These are phyloP conservation scores for Procambarus virginalis DNA, from an alignment of 1,140 invertebrate species.

Conservation along the genomic window DNA sequence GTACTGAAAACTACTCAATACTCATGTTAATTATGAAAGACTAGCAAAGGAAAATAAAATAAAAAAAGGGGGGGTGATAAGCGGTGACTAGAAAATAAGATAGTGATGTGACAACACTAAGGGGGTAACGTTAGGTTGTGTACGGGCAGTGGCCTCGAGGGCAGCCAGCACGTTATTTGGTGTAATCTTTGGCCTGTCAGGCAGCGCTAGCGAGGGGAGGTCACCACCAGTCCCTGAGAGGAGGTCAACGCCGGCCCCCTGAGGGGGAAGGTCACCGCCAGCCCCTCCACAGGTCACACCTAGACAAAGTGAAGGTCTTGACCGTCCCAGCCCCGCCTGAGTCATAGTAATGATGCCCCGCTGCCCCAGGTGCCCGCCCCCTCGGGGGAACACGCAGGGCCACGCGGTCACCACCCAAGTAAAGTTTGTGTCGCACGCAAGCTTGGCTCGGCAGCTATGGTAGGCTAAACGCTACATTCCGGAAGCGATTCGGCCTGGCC, in stretches of 20 bases:
- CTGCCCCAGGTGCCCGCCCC: background rate
- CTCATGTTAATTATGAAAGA: slow-evolving; percentile 55
- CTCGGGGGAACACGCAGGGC: background rate
- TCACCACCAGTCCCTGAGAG: background rate
- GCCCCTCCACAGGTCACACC: background rate
- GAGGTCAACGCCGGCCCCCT: background rate
- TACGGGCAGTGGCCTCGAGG: slow-evolving; percentile 10
- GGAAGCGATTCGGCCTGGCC: slow-evolving; percentile 39
- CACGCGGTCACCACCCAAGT: slow-evolving; percentile 31
- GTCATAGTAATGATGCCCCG: slow-evolving; percentile 5
- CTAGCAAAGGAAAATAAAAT: slow-evolving; percentile 56
- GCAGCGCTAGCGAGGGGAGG: slow-evolving; percentile 31
- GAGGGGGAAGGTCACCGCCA: background rate
- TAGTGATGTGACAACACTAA: slow-evolving; percentile 49
- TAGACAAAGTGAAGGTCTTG: slow-evolving; percentile 21
- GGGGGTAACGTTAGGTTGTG: slow-evolving; percentile 16
- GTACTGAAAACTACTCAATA: slow-evolving; percentile 58
- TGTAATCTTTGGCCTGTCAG: slow-evolving; percentile 61
- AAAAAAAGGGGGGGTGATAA: slow-evolving; percentile 24
- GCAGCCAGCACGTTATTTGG: slow-evolving; percentile 39
- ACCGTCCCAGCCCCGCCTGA: slow-evolving; percentile 44
- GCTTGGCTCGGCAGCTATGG: slow-evolving; percentile 55
- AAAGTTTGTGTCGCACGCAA: slow-evolving; percentile 67
- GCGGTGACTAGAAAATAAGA: slow-evolving; percentile 62
- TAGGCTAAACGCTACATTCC: slow-evolving; percentile 20